phyloP scores from a whole-genome alignment of 2,113 vertebrate genomes.

The Mohoua ochrocephala region DNA sequence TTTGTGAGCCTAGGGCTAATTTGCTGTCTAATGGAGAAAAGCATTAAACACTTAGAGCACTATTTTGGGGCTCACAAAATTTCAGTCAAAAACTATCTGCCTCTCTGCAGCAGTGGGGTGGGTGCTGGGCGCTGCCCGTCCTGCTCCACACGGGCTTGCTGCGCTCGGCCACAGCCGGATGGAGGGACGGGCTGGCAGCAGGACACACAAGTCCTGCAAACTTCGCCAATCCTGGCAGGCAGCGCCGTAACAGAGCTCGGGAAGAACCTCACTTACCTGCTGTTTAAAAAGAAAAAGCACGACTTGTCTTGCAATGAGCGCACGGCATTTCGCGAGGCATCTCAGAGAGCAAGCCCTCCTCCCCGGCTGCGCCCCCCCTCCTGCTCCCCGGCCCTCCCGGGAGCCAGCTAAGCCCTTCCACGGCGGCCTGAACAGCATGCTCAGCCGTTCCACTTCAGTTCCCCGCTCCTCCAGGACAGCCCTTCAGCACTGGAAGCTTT shows the following conservation, averaged over 20 bases:
- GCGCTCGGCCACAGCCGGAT: rapidly evolving
- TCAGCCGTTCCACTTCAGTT: conserved; percentile 48
- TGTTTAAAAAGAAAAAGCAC: background rate
- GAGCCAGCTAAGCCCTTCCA: conserved; percentile 31
- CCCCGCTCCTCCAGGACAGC: conserved; percentile 25
- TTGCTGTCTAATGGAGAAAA: conserved; percentile 66
- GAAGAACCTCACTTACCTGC: background rate
- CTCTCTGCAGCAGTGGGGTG: background rate
- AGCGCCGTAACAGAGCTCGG: background rate
- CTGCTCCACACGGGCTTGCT: background rate
- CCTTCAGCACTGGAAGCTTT: conserved; percentile 14
- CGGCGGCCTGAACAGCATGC: background rate
- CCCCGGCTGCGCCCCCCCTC: background rate
- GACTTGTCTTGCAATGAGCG: background rate
- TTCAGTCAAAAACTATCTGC: conserved; percentile 49
- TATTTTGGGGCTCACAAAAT: conserved; percentile 63
- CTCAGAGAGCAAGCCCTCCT: background rate
- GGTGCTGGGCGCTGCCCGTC: background rate
- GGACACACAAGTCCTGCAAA: background rate
- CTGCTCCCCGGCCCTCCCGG: background rate
- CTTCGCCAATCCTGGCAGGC: background rate
- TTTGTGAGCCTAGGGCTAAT: conserved; percentile 58
- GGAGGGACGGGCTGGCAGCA: background rate
- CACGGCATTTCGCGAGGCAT: background rate
- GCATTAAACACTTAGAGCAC: conserved; percentile 45